Evolutionary conservation across 2,797 vertebrate genomes (phyloP).

Genomic region (Linurgus olivaceus): DNA sequence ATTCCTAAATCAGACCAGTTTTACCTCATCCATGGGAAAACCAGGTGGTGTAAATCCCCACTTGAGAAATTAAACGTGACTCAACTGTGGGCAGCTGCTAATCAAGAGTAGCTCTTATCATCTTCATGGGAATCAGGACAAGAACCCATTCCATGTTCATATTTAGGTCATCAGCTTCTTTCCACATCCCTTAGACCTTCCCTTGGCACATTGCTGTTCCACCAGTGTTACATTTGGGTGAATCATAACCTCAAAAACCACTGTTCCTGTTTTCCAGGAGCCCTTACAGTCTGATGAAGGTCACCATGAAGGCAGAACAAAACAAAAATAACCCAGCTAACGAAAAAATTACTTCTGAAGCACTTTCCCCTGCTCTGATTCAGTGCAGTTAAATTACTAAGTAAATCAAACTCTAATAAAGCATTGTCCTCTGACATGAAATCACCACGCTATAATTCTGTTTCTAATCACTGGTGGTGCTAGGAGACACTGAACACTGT

Average conservation of each 20-base stretch:
- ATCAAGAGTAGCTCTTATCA: not conserved
- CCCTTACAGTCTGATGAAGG: not conserved
- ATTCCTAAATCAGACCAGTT: not conserved
- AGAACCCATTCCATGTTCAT: not conserved
- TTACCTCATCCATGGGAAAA: not conserved
- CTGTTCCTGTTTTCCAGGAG: not conserved
- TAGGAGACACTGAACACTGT: not conserved
- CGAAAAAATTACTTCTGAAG: not conserved
- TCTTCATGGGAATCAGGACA: not conserved
- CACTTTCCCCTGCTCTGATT: not conserved
- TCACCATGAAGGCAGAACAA: not conserved
- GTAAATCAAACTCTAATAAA: constrained; percentile 50
- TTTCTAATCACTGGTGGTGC: not conserved
- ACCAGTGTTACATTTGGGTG: not conserved
- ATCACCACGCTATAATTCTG: constrained; percentile 23
- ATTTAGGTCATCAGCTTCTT: not conserved
- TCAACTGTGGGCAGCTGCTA: not conserved
- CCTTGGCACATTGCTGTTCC: not conserved
- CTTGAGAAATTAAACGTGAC: not conserved
- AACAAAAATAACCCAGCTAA: not conserved
- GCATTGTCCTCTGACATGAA: constrained; percentile 40
- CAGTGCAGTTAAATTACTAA: not conserved
- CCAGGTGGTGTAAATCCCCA: not conserved
- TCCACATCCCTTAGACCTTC: not conserved
- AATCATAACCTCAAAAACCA: not conserved